Conservation (phyloP, 2,888 invertebrate species). For the Punctoribates punctum region DNA sequence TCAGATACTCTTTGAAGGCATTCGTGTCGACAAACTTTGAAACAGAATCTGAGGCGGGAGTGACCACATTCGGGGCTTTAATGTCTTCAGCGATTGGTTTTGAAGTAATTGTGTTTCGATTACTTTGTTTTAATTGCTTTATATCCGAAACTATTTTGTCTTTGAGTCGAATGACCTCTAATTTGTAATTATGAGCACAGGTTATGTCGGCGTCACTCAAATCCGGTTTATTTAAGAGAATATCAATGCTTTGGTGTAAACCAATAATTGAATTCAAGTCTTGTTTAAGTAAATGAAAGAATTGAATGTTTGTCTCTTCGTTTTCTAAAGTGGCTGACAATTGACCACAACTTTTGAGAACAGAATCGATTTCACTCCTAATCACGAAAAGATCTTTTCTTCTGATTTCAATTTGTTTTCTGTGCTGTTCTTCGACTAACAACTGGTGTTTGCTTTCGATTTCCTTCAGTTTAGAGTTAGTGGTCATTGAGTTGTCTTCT, state of each 20-base stretch:
- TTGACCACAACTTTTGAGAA: not conserved
- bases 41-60: not conserved
- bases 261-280: conserved; percentile 16
- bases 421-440: conserved; percentile 39
- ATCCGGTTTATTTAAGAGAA: not conserved
- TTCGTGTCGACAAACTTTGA: conserved; percentile 58
- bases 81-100: no score
- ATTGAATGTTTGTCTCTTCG: not conserved
- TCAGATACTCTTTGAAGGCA: conserved; percentile 60
- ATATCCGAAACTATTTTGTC: conserved; percentile 3
- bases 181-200: not conserved
- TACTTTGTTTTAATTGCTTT: not conserved
- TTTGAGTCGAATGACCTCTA: not conserved
- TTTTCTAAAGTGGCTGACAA: not conserved
- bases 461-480: conserved; percentile 39
- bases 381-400: not conserved
- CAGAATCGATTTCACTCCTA: conserved; percentile 15
- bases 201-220: not conserved
- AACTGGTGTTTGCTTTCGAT: conserved; percentile 44
- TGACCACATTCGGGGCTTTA: no score
- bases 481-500: conserved; percentile 14
- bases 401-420: conserved; percentile 21
- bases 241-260: conserved; percentile 20
- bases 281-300: conserved; percentile 24
- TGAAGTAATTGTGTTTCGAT: conserved; percentile 18